phyloP scores from a whole-genome alignment of 2,888 invertebrate genomes.

The Buathra laborator region DNA sequence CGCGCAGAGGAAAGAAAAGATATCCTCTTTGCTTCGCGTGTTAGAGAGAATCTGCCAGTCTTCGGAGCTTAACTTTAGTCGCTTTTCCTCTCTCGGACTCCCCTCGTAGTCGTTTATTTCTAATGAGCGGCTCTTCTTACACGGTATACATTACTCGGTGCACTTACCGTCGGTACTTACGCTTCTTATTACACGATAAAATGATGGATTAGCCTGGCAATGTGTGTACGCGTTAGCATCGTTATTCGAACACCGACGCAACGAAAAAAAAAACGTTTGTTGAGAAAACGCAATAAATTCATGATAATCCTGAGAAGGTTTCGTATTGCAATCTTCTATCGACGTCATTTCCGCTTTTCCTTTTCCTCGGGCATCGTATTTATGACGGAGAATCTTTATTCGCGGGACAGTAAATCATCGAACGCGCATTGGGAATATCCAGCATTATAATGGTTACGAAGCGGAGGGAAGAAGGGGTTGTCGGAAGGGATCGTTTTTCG shows the following conservation, averaged over 20 bases:
- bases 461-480: conserved; percentile 11
- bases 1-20: neutral
- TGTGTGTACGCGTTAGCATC: neutral
- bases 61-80: neutral
- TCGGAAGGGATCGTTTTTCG: conserved; percentile 65
- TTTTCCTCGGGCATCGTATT: neutral
- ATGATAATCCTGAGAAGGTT: neutral
- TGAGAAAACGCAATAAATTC: neutral
- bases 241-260: neutral
- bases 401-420: neutral
- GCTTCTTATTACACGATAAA: conserved; percentile 13
- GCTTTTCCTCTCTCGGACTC: neutral
- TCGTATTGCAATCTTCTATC: neutral
- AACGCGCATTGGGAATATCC: conserved; percentile 8
- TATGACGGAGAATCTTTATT: neutral
- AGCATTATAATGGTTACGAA: neutral
- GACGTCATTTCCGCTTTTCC: neutral
- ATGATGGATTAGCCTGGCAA: conserved; percentile 27
- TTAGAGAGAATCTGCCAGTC: neutral
- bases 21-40: conserved; percentile 17
- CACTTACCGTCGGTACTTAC: conserved; percentile 1
- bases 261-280: neutral
- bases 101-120: conserved; percentile 18
- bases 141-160: conserved; percentile 11
- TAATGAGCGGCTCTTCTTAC: conserved; percentile 35